phyloP scores from a whole-genome alignment of 2,888 invertebrate genomes.

The Erannis defoliaria region DNA sequence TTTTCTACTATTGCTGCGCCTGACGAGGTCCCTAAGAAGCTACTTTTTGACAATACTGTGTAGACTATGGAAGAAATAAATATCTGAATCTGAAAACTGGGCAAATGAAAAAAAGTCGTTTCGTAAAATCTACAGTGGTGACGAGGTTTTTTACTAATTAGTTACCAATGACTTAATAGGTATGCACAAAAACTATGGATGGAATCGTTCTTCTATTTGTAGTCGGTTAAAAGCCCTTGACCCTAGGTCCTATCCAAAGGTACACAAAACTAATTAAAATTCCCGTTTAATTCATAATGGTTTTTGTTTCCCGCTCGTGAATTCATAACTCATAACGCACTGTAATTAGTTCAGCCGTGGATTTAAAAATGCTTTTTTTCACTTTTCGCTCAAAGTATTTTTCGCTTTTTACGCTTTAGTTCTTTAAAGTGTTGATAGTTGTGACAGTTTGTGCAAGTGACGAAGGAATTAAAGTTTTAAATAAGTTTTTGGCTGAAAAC shows the following conservation, averaged over 20 bases:
- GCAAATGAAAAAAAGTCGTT: too few relatives aligned
- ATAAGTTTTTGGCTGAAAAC: background rate
- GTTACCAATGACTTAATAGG: too few relatives aligned
- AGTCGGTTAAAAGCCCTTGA: background rate
- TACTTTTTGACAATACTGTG: too few relatives aligned
- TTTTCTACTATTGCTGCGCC: too few relatives aligned
- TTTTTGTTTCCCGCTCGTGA: conserved; percentile 65
- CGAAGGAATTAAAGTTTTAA: background rate
- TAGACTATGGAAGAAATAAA: too few relatives aligned
- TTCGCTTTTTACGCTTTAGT: background rate
- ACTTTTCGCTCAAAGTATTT: background rate
- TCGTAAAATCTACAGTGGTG: too few relatives aligned
- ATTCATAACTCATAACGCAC: conserved; percentile 57
- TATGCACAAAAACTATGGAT: too few relatives aligned
- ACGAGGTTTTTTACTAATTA: too few relatives aligned
- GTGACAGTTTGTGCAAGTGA: conserved; percentile 6
- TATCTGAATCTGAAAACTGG: too few relatives aligned
- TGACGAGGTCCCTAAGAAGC: too few relatives aligned
- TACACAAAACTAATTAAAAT: conserved; percentile 65
- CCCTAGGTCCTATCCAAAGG: background rate
- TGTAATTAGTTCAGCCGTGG: conserved; percentile 23
- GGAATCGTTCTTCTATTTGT: background rate
- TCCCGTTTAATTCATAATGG: conserved; percentile 59
- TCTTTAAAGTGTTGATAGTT: conserved; percentile 19
- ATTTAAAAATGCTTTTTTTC: conserved; percentile 16